Evolutionary conservation across 2,888 invertebrate species (phyloP).

Genomic region (Calameuta filiformis): DNA sequence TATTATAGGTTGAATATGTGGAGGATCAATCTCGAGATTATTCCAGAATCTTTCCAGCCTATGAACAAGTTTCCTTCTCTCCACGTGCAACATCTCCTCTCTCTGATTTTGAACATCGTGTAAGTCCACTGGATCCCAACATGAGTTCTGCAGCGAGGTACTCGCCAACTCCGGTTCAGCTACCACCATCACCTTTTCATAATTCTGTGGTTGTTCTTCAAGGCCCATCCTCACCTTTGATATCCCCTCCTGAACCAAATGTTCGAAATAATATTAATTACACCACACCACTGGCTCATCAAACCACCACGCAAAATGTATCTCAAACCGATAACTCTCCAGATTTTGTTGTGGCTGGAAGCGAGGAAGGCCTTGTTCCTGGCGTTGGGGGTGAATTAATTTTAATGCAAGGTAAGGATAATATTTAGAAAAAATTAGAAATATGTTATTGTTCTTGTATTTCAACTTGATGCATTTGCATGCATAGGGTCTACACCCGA

Average conservation of each 20-base stretch:
- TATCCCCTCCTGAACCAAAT: conserved; percentile 50
- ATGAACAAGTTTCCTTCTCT: conserved; percentile 60
- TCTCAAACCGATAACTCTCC: conserved; percentile 45
- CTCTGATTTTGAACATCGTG: conserved; percentile 61
- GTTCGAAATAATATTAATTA: conserved; percentile 51
- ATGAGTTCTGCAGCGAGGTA: conserved; percentile 73
- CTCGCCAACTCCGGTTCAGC: conserved; percentile 68
- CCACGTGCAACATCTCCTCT: conserved; percentile 58
- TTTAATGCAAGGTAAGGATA: conserved; percentile 57
- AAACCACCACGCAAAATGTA: conserved; percentile 42
- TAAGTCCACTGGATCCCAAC: conserved; percentile 66
- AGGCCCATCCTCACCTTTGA: conserved; percentile 59
- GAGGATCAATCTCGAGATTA: conserved; percentile 59
- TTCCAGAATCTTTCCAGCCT: conserved; percentile 57
- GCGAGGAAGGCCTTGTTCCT: conserved; percentile 52
- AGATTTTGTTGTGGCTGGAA: conserved; percentile 53
- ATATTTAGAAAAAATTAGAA: background rate
- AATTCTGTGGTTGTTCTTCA: conserved; percentile 60
- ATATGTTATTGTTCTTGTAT: background rate
- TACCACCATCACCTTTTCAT: conserved; percentile 59
- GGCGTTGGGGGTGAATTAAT: conserved; percentile 58
- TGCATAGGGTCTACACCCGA: conserved; percentile 50
- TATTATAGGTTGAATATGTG: conserved; percentile 57
- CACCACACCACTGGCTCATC: conserved; percentile 45
- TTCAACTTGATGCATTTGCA: conserved; percentile 4